A percentile compares a stretch with the other conserved stretches of the same genome.
phyloP scores from a whole-genome alignment of 2,888 invertebrate genomes.

The Drosophila parthenogenetica region DNA sequence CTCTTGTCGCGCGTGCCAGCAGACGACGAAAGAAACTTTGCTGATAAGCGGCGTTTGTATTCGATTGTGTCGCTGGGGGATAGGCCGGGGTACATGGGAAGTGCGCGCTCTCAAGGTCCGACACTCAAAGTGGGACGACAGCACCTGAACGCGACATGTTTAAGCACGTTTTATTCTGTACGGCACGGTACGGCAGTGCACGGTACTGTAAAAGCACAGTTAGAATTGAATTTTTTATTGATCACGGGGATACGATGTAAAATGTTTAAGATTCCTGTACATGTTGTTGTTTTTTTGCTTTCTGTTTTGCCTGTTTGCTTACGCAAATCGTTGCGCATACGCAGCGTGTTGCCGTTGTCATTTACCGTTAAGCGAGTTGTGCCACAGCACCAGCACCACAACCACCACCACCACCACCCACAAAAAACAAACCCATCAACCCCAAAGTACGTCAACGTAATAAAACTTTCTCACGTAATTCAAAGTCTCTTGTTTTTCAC shows the following conservation, averaged over 20 bases:
- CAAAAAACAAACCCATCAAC: conserved; percentile 1
- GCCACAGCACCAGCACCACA: not conserved
- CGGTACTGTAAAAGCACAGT: conserved; percentile 42
- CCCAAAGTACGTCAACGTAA: conserved; percentile 66
- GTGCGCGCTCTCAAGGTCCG: conserved; percentile 40
- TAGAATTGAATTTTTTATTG: conserved; percentile 36
- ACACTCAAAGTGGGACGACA: conserved; percentile 37
- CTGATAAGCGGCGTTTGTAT: conserved; percentile 49
- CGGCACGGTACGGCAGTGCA: not conserved
- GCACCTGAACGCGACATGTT: conserved; percentile 56
- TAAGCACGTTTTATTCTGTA: conserved; percentile 59
- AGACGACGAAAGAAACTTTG: conserved; percentile 16
- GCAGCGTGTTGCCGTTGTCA: conserved; percentile 37
- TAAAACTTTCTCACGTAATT: conserved; percentile 78
- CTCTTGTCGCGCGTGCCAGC: conserved; percentile 53
- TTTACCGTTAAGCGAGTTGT: conserved; percentile 51
- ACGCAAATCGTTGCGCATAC: conserved; percentile 65
- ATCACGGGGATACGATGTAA: conserved; percentile 17
- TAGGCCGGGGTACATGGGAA: not conserved
- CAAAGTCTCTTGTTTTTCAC: conserved; percentile 52
- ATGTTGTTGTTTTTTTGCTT: conserved; percentile 36
- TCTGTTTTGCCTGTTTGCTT: conserved; percentile 44
- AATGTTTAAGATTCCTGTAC: conserved; percentile 43
- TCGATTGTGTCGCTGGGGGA: conserved; percentile 7
- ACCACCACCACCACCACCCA: conserved; percentile 23